Evolutionary conservation across 2,888 invertebrate genomes (phyloP), one percentile per base, ranked within the genome.

Genomic region (Synanthedon vespiformis): DNA sequence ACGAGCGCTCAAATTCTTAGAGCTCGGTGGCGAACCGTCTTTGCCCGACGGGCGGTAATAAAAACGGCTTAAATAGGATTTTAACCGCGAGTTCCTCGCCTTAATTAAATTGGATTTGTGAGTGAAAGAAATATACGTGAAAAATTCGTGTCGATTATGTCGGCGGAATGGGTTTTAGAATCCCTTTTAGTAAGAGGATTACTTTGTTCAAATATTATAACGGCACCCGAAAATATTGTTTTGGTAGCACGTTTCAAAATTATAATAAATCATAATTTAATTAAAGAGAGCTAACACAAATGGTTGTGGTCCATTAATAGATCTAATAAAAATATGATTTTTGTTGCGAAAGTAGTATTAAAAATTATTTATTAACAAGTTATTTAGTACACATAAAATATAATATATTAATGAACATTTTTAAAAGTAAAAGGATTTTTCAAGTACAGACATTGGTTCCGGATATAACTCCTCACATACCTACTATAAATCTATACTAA

Each of bases 41-140:
- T 82, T 80, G 80, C 85, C 78, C 83, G 81, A 69, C 84, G 80
- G 82, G 80, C 77, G 83, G 86, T 85, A 86, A 85, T 87, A 86
- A 86, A 87, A 87, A 86, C 83, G 83, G 85, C 86, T 87, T 82
- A 86, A 83, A 86, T 80, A 83, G 85, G 87, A 86, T 86, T 86
- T 85, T 81, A 84, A 85, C 87, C 85, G 79, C 86, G 82, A 81
- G 82, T 82, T 84, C 79, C 80, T 75, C 78, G 84, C 84, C 82
- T 86, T 87, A 87, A 87, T 87, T 87, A 87, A 86, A 87, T 86
- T 86, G 84, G 85, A 87, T 87, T 84, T 85, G 84, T 77, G 79
- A 80, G 73, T 78, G 78, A 84, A 86, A 82, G 85, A 84, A 84
- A 84, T 85, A 79, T 84, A 83, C 80, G 82, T 80, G 80, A 82